Evolutionary conservation across 2,888 invertebrate genomes (phyloP).

Genomic region (Pristionchus fissidentatus): DNA sequence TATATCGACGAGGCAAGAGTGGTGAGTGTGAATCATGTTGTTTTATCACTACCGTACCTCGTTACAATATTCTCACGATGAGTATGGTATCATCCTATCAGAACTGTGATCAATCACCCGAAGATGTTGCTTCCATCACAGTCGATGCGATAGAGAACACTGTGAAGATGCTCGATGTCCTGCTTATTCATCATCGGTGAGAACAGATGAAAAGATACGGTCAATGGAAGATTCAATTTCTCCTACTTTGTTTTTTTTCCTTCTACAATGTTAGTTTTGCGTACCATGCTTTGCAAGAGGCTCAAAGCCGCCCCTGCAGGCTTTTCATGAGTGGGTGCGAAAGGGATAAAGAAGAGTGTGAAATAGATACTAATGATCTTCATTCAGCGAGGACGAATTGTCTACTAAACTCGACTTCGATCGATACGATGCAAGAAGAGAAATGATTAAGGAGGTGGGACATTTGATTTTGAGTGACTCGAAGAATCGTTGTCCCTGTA

Average conservation of each 20-base stretch:
- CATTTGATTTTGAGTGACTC: background rate
- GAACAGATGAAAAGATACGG: too few species aligned
- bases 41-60: background rate
- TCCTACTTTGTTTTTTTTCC: too few species aligned
- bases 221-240: too few species aligned
- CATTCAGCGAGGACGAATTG: constrained; percentile 24
- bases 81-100: background rate
- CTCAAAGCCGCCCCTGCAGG: too few species aligned
- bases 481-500: background rate
- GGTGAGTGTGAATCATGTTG: constrained; percentile 17
- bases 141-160: constrained; percentile 43
- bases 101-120: constrained; percentile 13
- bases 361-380: too few species aligned
- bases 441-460: constrained; percentile 34
- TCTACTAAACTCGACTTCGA: constrained; percentile 48
- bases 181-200: constrained; percentile 46
- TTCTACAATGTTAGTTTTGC: too few species aligned
- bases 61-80: background rate
- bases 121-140: constrained; percentile 30
- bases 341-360: background rate
- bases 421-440: constrained; percentile 48
- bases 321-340: background rate
- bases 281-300: too few species aligned
- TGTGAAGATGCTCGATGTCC: background rate
- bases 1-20: constrained; percentile 38